Evolutionary conservation across 2,888 invertebrate genomes (phyloP), one percentile per base, ranked within the genome.

Genomic region (Elegia similella): DNA sequence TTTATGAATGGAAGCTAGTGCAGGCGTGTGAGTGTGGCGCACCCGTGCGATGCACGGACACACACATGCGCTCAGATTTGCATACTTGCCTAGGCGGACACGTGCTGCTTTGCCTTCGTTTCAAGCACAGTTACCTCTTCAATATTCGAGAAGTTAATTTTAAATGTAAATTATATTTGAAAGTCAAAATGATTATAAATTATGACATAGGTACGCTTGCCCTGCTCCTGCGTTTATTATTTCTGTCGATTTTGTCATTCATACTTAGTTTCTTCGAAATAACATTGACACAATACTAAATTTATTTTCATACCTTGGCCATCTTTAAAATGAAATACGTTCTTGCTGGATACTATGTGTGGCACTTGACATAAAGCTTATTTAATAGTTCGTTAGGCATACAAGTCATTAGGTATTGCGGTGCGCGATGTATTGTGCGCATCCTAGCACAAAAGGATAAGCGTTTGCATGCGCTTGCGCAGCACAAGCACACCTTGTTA

Each of bases 1-100:
- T 88, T 91, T 90, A 91, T 91, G 90, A 91, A 91, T 91, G 90
- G 88, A 86, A 79, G 76, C 70, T 63, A 65, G 58, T 78, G 76
- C 73, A 67, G 62, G 62, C 61, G 87, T 84, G 84, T 88, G 86
- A 61, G 87, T 83, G 76, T 61, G 67, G 64, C 63, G 67, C 67
- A 68, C 66, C 72, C 69, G 70, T 76, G 68, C 63, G 64, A 65
- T 69, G 71, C 66, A 75, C 72, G 71, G 68, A 69, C 67, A 75
- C 76, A 77, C 76, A 76, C 68, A 64, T 66, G 61, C 58, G 61
- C 30, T 42, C 58, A 63, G 64, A 90, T 90, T 89, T 89, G 89
- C 89, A 90, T 90, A 90, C 90, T 70, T 69, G 86, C 79, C 73
- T 73, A 72, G 77, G 77, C 76, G 72, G 86, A 83, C 90, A 88